Conservation (phyloP, 1,140 invertebrate species). For the Saccostrea glomerata region DNA sequence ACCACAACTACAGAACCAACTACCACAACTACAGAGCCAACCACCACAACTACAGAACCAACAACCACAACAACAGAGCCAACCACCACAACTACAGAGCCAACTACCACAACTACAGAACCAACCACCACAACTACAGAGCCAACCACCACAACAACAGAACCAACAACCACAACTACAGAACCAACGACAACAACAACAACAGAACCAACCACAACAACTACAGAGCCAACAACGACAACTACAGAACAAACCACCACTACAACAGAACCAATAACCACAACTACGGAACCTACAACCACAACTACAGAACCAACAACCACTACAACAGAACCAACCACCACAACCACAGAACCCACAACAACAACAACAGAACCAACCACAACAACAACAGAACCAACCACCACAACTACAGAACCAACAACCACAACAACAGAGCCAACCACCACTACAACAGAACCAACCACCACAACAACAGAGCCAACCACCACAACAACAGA, state of each 20-base stretch:
- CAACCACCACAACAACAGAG: neutral
- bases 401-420: neutral
- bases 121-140: neutral
- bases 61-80: no score
- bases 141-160: no score
- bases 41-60: no score
- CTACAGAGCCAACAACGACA: neutral
- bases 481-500: neutral
- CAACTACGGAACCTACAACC: neutral
- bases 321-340: neutral
- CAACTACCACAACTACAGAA: neutral
- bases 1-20: no score
- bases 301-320: neutral
- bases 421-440: neutral
- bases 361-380: neutral
- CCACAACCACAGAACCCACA: neutral
- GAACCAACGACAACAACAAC: neutral
- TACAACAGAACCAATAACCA: neutral
- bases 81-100: no score
- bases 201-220: neutral
- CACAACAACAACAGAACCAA: neutral
- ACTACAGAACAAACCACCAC: neutral
- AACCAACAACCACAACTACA: neutral
- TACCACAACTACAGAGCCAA: no score
- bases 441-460: neutral